Conservation (phyloP, 2,888 invertebrate species). For the Baronia brevicornis region DNA sequence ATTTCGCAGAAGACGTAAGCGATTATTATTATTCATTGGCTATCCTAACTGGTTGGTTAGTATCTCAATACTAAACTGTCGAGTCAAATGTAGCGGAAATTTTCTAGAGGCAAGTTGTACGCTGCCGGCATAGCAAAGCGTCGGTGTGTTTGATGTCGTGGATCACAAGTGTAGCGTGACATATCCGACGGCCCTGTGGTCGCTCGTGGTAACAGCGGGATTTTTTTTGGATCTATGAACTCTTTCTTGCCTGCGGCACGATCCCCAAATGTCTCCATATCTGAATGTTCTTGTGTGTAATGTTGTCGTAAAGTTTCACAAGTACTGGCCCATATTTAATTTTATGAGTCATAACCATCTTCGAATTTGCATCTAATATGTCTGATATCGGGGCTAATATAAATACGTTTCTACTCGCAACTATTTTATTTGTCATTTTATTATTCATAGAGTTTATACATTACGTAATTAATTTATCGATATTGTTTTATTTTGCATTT, state of each 20-base stretch:
- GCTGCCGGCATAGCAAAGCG: slow-evolving; percentile 44
- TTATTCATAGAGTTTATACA: no score
- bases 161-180: slow-evolving; percentile 58
- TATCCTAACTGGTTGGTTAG: slow-evolving; percentile 15
- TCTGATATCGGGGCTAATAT: no score
- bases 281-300: not conserved
- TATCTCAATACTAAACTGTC: slow-evolving; percentile 23
- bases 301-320: no score
- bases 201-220: slow-evolving; percentile 31
- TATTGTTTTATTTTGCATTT: no score
- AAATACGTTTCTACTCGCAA: no score
- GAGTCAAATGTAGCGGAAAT: slow-evolving; percentile 52
- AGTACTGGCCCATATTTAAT: no score
- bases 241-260: slow-evolving; percentile 24
- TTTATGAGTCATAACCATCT: no score
- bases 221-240: slow-evolving; percentile 54
- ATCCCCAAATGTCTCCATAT: slow-evolving; percentile 7
- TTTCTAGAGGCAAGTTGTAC: slow-evolving; percentile 37
- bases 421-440: no score
- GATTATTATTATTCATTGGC: slow-evolving; percentile 15
- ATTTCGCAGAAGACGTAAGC: slow-evolving; percentile 10
- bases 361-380: no score
- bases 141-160: slow-evolving; percentile 51
- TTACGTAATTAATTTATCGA: no score
- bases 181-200: slow-evolving; percentile 39